Base-by-base conservation (phyloP, 2,113 vertebrate species). In the Odobenus rosmarus region DNA sequence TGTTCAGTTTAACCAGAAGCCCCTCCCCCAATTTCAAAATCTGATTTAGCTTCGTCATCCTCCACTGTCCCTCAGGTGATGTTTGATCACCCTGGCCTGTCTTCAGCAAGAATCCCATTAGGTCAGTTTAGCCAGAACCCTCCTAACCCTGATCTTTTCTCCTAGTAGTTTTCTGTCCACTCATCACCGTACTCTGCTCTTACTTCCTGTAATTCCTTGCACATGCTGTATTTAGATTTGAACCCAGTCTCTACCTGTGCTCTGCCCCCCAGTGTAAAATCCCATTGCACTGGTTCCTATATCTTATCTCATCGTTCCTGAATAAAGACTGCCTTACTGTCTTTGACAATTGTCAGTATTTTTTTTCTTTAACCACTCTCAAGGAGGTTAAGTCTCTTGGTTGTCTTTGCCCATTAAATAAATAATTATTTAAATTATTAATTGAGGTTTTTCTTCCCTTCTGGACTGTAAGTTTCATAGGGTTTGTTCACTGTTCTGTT, bases 361-460 rank as follows among this genome's bases (percentile, higher is more conserved):
- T 64, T 59, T 86, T 93, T 79, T 79, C 49, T 23, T 51, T 51
- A 71, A 23, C 53, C 71, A 14, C 4, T 31, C 46, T 76, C 36
- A 92, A 90, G 42, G n/a, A 24, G 9, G 19, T 88, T 92, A 13
- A 57, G 18, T 81, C 26, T 26, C 59, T 53, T 79, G 82, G 24
- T 74, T 72, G 46, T 91, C 28, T 88, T 88, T 86, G 46, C 15
- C 62, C 9, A 59, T 21, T n/a, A n/a, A n/a, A n/a, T n/a, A n/a
- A n/a, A n/a, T 62, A 67, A 55, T 96, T 94, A 83, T 59, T 82
- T 83, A 64, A 72, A 59, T 96, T 89, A 79, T 79, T 62, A 33
- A 80, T 72, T 93, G 62, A 84, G 74, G 3, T 67, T 23, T 83
- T 53, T 42, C 71, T 15, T 7, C 1, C 11, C 24, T 93, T 64